A percentile compares a stretch with the other conserved stretches of the same genome.
phyloP scores from a whole-genome alignment of 2,888 invertebrate species.

The Habroteleia sp. region DNA sequence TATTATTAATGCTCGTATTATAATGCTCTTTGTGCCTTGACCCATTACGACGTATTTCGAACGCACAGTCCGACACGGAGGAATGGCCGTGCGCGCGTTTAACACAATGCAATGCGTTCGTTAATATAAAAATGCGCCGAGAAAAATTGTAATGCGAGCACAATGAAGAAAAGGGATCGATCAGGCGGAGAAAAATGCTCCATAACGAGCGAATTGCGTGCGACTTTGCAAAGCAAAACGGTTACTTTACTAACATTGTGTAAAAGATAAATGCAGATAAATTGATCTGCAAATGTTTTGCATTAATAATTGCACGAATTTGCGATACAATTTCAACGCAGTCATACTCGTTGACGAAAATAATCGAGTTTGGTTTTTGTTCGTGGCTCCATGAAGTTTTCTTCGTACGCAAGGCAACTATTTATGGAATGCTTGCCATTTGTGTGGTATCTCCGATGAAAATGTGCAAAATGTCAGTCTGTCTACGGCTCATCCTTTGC shows the following conservation, averaged over 20 bases:
- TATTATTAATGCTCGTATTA: no score
- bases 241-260: no score
- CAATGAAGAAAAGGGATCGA: conserved; percentile 49
- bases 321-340: no score
- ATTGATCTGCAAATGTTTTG: no score
- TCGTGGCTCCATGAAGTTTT: no score
- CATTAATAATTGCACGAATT: no score
- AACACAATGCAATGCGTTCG: conserved; percentile 33
- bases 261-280: no score
- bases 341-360: no score
- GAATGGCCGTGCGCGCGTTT: conserved; percentile 17
- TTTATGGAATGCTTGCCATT: conserved; percentile 54
- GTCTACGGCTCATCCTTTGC: conserved; percentile 44
- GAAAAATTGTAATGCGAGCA: conserved; percentile 31
- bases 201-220: conserved; percentile 26
- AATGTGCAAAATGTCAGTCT: conserved; percentile 56
- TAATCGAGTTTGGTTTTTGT: no score
- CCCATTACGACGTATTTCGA: conserved; percentile 56
- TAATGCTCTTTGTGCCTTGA: conserved; percentile 59
- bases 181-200: conserved; percentile 26
- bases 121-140: background rate
- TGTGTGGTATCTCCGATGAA: conserved; percentile 33
- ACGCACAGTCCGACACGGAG: conserved; percentile 21
- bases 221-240: no score
- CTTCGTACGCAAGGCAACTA: no score